Evolutionary conservation across 2,888 invertebrate species (phyloP), one percentile per base, ranked within the genome.

Genomic region (Acronicta psi): DNA sequence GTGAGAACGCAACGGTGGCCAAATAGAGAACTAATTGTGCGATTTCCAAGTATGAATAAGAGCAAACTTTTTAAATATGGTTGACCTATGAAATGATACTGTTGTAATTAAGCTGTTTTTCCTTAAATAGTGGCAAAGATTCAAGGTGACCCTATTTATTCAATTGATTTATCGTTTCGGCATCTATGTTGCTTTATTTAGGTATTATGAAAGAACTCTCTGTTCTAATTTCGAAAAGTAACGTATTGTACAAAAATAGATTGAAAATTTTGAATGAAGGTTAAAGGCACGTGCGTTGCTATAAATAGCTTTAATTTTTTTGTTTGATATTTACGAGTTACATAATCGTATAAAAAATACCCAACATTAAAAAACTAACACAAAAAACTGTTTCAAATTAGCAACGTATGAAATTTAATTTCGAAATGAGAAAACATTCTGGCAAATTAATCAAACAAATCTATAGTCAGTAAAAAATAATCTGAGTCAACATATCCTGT

Each of bases 1-100:
- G 86, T 86, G 86, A 74, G 86, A 86, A 75, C 69, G 49, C 68
- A 63, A 72, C 62, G 72, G 65, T 70, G 65, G 59, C 73, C 60
- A 62, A 77, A 76, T 79, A 71, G 60, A 73, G 65, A 70, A 59
- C 71, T 80, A 84, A 82, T 82, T 83, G 80, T 79, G 71, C 62
- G 62, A 80, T 79, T 78, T 83, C 73, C 73, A 69, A 47, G 42
- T 63, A 60, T 56, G 49, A 71, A 74, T 69, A 54, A 43, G 51
- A 59, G 17, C 38, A 43, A 53, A 20, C 18, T 64, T 53, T 68
- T 58, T 40, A 40, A 50, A 53, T 13, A 70, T 53, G 25, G 51
- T 42, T 16, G 38, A 38, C 55, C 8, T 31, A 36, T 9, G 31
- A 29, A 46, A 23, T 34, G 10, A 16, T 50, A 51, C 13, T 16